A percentile compares a stretch with the other conserved stretches of the same genome.
phyloP scores from a whole-genome alignment of 2,797 vertebrate species.

The Gallirallus australis region DNA sequence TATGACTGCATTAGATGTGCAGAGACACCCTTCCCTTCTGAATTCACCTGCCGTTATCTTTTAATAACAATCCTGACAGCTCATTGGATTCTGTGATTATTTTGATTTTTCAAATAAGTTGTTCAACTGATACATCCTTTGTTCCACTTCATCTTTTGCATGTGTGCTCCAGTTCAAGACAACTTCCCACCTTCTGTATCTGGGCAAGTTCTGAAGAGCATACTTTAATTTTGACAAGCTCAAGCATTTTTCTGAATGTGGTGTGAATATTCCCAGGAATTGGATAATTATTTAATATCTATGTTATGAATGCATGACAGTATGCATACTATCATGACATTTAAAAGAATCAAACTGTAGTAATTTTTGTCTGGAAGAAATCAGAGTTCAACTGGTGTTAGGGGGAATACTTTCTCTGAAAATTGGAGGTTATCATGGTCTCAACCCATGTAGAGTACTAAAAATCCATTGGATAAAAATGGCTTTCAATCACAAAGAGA shows the following conservation, averaged over 20 bases:
- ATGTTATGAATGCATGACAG: not conserved
- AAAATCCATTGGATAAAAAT: not conserved
- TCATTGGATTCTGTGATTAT: not conserved
- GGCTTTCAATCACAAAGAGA: not conserved
- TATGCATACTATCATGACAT: not conserved
- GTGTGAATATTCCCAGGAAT: not conserved
- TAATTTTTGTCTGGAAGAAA: not conserved
- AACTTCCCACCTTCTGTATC: not conserved
- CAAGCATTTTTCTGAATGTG: not conserved
- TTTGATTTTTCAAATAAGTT: not conserved
- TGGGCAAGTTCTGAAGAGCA: not conserved
- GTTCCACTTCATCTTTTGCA: not conserved
- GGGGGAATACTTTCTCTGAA: not conserved
- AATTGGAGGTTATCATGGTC: not conserved
- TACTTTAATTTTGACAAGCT: not conserved
- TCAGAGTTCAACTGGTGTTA: not conserved
- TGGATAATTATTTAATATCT: not conserved
- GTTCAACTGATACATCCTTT: not conserved
- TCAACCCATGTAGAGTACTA: not conserved
- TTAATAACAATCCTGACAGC: not conserved
- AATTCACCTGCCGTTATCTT: not conserved
- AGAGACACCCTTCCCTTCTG: not conserved
- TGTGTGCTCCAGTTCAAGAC: not conserved
- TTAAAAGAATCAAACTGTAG: not conserved
- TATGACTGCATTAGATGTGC: not conserved